These are phyloP conservation scores for Netelia melanura DNA, from an alignment of 2,888 invertebrate species.

Conservation along the genomic window DNA sequence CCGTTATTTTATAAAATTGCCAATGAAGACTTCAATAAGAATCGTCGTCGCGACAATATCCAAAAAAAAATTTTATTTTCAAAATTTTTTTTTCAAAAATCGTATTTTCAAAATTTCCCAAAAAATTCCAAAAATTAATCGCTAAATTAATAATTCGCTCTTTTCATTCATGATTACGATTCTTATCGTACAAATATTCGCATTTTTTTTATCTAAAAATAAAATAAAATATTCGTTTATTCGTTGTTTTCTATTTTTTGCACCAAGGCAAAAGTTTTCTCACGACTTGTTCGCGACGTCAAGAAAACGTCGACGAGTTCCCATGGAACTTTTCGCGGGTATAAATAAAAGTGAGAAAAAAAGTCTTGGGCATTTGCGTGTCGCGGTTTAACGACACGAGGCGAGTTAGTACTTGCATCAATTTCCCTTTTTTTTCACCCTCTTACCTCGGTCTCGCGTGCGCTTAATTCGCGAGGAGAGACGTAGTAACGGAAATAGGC, in stretches of 20 bases:
- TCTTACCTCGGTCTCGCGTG: neutral
- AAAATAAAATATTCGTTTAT: no score
- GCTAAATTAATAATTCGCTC: no score
- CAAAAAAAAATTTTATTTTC: neutral
- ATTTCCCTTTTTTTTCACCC: constrained; percentile 16
- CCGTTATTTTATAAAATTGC: neutral
- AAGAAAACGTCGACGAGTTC: neutral
- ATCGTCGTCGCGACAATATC: no score
- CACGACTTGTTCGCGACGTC: neutral
- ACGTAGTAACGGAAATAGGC: neutral
- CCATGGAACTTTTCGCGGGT: neutral
- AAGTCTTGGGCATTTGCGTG: neutral
- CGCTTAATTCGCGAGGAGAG: no score
- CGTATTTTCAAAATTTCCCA: neutral
- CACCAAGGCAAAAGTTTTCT: neutral
- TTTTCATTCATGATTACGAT: no score
- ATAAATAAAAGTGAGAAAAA: neutral
- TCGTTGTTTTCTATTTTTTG: neutral
- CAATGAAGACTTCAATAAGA: neutral
- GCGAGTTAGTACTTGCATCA: neutral
- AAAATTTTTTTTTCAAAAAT: neutral
- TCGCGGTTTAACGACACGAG: constrained; percentile 24
- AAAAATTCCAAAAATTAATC: no score
- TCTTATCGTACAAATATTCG: no score
- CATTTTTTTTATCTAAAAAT: no score